Conservation (phyloP, 2,888 invertebrate species). For the Eristalis arbustorum region DNA sequence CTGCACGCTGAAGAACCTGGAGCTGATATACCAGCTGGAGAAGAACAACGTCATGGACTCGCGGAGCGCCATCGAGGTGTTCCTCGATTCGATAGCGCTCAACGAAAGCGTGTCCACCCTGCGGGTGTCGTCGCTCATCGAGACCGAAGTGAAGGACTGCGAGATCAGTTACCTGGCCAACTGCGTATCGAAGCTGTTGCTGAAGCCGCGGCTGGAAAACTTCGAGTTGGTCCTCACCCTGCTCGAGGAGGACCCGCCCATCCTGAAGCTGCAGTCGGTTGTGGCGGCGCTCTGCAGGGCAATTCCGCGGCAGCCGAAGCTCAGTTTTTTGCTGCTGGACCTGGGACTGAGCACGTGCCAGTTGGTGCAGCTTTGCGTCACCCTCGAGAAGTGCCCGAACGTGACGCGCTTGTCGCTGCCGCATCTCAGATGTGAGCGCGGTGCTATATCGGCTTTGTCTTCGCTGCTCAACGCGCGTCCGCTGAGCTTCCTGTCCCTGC, state of each 20-base stretch:
- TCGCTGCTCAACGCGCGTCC: constrained; percentile 81
- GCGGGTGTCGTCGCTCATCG: constrained; percentile 81
- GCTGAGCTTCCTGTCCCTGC: constrained; percentile 81
- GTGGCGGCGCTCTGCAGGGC: constrained; percentile 81
- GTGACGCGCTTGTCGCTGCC: constrained; percentile 82
- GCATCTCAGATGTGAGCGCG: constrained; percentile 82
- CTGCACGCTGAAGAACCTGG: constrained; percentile 81
- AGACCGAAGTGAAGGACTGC: constrained; percentile 81
- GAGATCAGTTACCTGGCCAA: constrained; percentile 81
- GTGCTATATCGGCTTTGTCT: constrained; percentile 81
- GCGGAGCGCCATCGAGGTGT: constrained; percentile 80
- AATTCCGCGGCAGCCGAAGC: constrained; percentile 75
- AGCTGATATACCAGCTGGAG: constrained; percentile 81
- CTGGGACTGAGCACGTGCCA: constrained; percentile 82
- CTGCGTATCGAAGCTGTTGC: constrained; percentile 80
- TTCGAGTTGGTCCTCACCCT: constrained; percentile 82
- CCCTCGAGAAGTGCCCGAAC: constrained; percentile 81
- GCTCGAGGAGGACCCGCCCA: constrained; percentile 81
- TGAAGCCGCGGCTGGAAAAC: constrained; percentile 81
- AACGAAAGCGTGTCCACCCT: constrained; percentile 82
- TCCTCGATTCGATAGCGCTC: constrained; percentile 81
- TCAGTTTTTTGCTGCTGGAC: constrained; percentile 82
- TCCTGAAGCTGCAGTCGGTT: constrained; percentile 81
- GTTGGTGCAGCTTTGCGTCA: constrained; percentile 81
- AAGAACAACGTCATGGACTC: constrained; percentile 77